These are phyloP conservation scores for Pristionchus arcanus DNA, from an alignment of 2,888 invertebrate genomes.

Conservation along the genomic window DNA sequence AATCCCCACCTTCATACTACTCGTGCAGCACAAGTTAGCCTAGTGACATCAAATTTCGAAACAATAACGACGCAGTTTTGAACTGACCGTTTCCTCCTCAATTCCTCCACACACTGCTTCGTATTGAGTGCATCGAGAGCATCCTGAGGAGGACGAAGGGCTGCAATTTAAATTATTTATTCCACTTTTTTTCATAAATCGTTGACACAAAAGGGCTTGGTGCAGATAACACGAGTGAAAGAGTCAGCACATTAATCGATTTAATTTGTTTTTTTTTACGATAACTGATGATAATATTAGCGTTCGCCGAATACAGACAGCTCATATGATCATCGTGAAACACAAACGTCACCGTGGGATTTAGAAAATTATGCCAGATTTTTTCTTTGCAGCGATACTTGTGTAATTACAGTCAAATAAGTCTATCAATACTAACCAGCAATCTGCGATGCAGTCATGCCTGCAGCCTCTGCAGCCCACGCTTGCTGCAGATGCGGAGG, in stretches of 20 bases:
- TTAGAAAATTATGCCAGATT: too few relatives aligned
- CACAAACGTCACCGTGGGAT: too few relatives aligned
- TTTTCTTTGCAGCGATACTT: too few relatives aligned
- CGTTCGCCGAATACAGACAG: too few relatives aligned
- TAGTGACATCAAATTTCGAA: neutral
- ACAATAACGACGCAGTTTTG: neutral
- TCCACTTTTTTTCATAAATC: too few relatives aligned
- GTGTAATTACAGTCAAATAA: too few relatives aligned
- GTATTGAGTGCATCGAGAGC: constrained; percentile 68
- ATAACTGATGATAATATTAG: too few relatives aligned
- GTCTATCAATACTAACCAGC: neutral
- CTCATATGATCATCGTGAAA: too few relatives aligned
- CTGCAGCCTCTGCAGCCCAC: constrained; percentile 3
- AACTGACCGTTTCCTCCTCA: constrained; percentile 72
- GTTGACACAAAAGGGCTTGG: too few relatives aligned
- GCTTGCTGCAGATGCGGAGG: constrained; percentile 28
- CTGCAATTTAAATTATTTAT: neutral
- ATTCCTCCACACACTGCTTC: constrained; percentile 74
- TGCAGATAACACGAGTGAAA: too few relatives aligned
- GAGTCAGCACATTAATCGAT: too few relatives aligned
- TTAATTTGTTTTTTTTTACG: too few relatives aligned
- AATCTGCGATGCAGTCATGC: neutral
- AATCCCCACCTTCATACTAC: neutral
- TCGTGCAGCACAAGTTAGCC: neutral
- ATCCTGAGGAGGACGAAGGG: constrained; percentile 62